phyloP scores from a whole-genome alignment of 2,888 invertebrate species.

The Lutraria lutraria region DNA sequence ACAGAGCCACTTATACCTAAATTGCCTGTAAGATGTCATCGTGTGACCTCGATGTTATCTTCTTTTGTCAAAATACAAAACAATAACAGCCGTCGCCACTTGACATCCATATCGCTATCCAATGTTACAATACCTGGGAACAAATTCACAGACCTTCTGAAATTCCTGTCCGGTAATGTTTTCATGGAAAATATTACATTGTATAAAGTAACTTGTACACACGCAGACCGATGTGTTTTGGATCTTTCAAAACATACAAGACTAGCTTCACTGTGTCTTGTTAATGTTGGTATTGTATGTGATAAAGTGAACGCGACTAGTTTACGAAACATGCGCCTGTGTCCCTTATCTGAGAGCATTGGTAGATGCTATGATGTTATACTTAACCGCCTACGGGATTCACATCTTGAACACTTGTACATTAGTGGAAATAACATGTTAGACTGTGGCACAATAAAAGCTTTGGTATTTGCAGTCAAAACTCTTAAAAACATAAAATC shows the following conservation, averaged over 20 bases:
- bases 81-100: neutral
- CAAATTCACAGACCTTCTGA: neutral
- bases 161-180: neutral
- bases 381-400: no score
- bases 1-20: neutral
- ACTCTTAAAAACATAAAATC: no score
- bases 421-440: no score
- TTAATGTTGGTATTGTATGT: no score
- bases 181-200: neutral
- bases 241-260: neutral
- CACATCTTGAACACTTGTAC: no score
- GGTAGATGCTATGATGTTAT: no score
- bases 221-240: neutral
- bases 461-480: no score
- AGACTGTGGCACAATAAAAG: no score
- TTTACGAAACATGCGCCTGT: no score
- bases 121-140: neutral
- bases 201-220: neutral
- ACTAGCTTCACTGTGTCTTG: neutral
- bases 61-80: neutral
- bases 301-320: no score
- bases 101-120: neutral
- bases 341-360: no score
- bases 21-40: neutral
- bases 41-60: neutral